Base-by-base conservation (phyloP, 1,140 invertebrate genomes). In the Drosophila nikananu region DNA sequence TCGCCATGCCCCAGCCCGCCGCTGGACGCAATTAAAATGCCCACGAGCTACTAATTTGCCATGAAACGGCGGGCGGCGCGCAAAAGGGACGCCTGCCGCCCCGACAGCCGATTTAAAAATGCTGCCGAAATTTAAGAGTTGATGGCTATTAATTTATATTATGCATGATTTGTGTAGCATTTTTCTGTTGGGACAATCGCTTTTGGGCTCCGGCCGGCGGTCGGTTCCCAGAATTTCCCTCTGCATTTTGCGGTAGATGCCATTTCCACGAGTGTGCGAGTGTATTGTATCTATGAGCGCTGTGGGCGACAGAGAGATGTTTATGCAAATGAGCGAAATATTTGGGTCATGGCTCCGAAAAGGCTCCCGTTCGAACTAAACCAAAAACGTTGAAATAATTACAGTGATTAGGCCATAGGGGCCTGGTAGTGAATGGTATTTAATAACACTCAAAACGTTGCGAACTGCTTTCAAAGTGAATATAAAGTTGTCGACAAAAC, bases 61-160 rank as follows among this genome's bases (percentile, higher is more conserved):
- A 80, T 89, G 84, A 83, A 86, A 78, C 75, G 75, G 64, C 64
- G 75, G 75, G 75, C 51, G 74, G 75, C 42, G 42, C 39, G 3
- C 54, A 39, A 46, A 30, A 37, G 15, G 51, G 52, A 17, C 46
- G 64, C 21, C 27, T 30, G 30, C 25, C 52, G 32, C 27, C 51
- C 54, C 15, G 32, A 23, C 54, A 39, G 9, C 35, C 76, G 66
- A 61, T 79, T 79, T 79, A 54, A 79, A 79, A 79, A 79, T 54
- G 75, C 77, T 71, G 48, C 59, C 74, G 46, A 81, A 81, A 81
- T 80, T 77, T 76, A 66, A 65, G 46, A 86, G 86, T 81, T 90
- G 84, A 84, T 86, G 81, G 86, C 78, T 90, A 89, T 89, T 90
- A 90, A 90, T 89, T 89, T 80, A 89, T 90, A 90, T 87, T 87